Evolutionary conservation across 2,888 invertebrate species (phyloP).

Genomic region (Steromphala cineraria): DNA sequence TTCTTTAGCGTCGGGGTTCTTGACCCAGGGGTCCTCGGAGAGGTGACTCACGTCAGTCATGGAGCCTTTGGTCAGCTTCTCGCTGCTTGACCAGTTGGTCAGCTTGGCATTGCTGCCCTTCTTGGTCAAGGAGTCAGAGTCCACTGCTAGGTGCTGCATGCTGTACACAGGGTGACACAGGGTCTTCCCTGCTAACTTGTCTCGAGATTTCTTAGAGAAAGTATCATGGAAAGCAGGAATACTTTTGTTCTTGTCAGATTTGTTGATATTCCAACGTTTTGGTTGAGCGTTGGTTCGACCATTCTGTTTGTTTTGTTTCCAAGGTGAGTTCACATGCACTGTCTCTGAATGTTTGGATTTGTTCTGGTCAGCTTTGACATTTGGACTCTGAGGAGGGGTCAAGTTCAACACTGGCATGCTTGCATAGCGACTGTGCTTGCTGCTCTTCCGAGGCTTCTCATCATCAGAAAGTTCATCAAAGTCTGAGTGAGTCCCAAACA

Average conservation of each 20-base stretch:
- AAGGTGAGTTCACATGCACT: background rate
- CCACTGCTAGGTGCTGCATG: slow-evolving; percentile 1
- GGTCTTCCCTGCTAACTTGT: slow-evolving; percentile 39
- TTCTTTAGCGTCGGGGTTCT: slow-evolving; percentile 25
- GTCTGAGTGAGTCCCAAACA: slow-evolving; percentile 26
- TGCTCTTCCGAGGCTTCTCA: background rate
- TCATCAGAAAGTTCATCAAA: slow-evolving; percentile 25
- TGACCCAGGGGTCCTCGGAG: slow-evolving; percentile 60
- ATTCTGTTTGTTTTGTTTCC: background rate
- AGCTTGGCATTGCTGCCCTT: slow-evolving; percentile 38
- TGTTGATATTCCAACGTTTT: background rate
- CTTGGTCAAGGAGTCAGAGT: background rate
- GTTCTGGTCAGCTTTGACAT: background rate
- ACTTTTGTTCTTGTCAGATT: slow-evolving; percentile 28
- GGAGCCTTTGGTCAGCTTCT: slow-evolving; percentile 53
- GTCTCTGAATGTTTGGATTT: background rate
- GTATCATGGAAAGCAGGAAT: slow-evolving; percentile 57
- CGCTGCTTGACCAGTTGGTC: slow-evolving; percentile 47
- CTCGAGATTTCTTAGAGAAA: slow-evolving; percentile 48
- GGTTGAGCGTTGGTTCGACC: background rate
- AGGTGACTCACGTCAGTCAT: slow-evolving; percentile 49
- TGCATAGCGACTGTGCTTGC: slow-evolving; percentile 35
- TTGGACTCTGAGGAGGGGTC: background rate
- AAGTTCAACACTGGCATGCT: slow-evolving; percentile 56
- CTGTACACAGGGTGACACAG: slow-evolving; percentile 21